phyloP scores from a whole-genome alignment of 2,113 vertebrate species.

The Eubucco bourcierii region DNA sequence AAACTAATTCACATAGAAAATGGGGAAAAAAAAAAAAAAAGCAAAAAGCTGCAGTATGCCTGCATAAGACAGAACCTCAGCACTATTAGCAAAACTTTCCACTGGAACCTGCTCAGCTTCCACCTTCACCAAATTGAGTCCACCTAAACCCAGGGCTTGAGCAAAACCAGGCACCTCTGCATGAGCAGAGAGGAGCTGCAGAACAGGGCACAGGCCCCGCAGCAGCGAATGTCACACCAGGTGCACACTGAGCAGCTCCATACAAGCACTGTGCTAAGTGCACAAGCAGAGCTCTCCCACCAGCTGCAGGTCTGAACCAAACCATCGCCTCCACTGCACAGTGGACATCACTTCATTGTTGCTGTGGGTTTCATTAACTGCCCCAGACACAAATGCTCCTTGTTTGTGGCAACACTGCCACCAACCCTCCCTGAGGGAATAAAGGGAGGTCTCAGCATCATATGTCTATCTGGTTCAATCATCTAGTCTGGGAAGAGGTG shows the following conservation, averaged over 20 bases:
- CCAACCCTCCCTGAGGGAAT: neutral
- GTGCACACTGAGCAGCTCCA: neutral
- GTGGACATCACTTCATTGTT: fast-evolving
- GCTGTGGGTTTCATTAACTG: neutral
- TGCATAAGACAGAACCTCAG: neutral
- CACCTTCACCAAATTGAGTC: neutral
- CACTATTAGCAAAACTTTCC: neutral
- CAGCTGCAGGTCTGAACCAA: neutral
- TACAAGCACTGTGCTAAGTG: fast-evolving
- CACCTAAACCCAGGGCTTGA: neutral
- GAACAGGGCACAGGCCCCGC: neutral
- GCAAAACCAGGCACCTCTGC: neutral
- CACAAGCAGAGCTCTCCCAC: neutral
- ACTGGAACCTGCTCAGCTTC: neutral
- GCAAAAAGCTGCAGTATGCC: too few species aligned
- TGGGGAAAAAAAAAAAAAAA: neutral
- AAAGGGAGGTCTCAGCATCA: neutral
- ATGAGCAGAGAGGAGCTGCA: neutral
- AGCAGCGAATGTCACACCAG: neutral
- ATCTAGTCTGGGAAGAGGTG: neutral
- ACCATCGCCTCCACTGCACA: neutral
- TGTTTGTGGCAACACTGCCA: neutral
- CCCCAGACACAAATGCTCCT: fast-evolving
- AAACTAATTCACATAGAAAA: neutral
- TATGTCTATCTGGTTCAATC: neutral